Conservation (phyloP, 2,888 invertebrate species). For the Ischnura elegans region DNA sequence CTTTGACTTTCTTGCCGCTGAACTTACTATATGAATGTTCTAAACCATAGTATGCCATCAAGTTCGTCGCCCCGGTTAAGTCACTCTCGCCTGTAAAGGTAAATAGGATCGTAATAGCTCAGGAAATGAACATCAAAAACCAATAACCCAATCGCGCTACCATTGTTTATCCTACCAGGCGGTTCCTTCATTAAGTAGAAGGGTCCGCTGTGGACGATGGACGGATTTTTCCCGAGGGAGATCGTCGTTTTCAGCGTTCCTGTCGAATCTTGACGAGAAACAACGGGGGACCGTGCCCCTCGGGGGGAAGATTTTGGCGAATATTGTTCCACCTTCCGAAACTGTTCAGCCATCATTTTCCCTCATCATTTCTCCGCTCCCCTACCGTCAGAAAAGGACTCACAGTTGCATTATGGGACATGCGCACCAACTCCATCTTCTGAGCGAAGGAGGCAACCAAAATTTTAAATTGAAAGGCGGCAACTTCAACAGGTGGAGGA, state of each 20-base stretch:
- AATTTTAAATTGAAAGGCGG: not conserved
- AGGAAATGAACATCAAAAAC: not conserved
- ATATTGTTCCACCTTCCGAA: constrained; percentile 95
- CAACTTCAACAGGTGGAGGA: constrained; percentile 18
- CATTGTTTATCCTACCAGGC: constrained; percentile 83
- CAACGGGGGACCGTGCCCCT: constrained; percentile 96
- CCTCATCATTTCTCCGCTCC: constrained; percentile 67
- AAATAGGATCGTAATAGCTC: constrained; percentile 68
- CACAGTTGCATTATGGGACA: constrained; percentile 56
- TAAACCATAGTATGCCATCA: constrained; percentile 97
- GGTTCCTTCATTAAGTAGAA: constrained; percentile 99
- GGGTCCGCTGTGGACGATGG: constrained; percentile 97
- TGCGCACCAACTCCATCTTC: constrained; percentile 13
- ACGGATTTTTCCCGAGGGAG: constrained; percentile 97
- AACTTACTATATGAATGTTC: constrained; percentile 99
- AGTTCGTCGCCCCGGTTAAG: constrained; percentile 96
- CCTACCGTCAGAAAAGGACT: constrained; percentile 61
- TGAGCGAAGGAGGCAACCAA: not conserved
- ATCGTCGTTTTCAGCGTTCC: constrained; percentile 98
- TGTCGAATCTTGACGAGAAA: constrained; percentile 97
- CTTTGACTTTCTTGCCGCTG: constrained; percentile 96
- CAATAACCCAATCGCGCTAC: not conserved
- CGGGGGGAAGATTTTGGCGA: constrained; percentile 96
- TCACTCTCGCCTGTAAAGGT: constrained; percentile 89
- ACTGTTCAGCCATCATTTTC: constrained; percentile 93